A percentile compares a stretch with the other conserved stretches of the same genome.
These are phyloP conservation scores for Sebastes reedi DNA, from an alignment of 2,797 vertebrate species.

Conservation along the genomic window DNA sequence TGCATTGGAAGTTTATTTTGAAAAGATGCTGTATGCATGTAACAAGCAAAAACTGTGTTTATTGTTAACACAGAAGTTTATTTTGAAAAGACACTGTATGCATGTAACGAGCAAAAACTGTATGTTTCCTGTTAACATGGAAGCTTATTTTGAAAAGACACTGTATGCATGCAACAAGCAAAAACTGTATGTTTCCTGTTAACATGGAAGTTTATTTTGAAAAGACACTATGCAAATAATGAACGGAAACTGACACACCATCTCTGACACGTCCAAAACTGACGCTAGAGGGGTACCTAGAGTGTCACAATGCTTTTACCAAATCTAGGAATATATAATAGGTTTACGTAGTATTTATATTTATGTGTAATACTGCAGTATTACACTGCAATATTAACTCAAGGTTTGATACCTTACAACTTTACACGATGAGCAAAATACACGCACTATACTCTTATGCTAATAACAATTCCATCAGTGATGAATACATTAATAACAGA, in stretches of 20 bases:
- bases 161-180: neutral
- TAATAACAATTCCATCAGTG: neutral
- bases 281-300: neutral
- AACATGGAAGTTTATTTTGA: neutral
- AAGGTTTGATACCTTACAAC: neutral
- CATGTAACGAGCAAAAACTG: too few species aligned
- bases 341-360: neutral
- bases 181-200: neutral
- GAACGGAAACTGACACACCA: neutral
- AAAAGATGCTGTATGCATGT: too few species aligned
- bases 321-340: neutral
- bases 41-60: too few species aligned
- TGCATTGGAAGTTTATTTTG: too few species aligned
- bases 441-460: neutral
- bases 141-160: neutral
- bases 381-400: too few species aligned
- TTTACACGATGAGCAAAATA: neutral
- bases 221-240: neutral
- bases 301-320: neutral
- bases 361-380: neutral
- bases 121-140: neutral
- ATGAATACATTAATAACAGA: conserved; percentile 15
- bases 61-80: too few species aligned
- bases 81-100: too few species aligned
- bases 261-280: neutral